Conservation (phyloP, 2,797 vertebrate species). For the Margarornis squamiger region DNA sequence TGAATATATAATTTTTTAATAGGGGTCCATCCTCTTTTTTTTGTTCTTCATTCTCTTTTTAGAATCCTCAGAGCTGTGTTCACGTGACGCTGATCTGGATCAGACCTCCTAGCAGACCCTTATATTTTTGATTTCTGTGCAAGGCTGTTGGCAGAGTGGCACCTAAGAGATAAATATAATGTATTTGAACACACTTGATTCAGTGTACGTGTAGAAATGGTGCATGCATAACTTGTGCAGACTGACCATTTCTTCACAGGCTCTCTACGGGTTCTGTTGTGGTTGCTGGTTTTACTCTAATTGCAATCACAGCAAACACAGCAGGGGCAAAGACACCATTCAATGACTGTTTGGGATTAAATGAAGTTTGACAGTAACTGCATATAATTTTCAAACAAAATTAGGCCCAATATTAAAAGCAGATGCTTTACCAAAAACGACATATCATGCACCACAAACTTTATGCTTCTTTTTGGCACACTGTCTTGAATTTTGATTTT, state of each 20-base stretch:
- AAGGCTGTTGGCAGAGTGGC: not conserved
- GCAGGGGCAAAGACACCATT: not conserved
- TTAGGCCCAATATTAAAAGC: not conserved
- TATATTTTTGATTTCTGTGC: not conserved
- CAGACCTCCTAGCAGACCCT: not conserved
- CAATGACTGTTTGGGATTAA: not conserved
- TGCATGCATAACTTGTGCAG: accelerated
- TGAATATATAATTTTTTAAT: not conserved
- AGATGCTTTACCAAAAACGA: not conserved
- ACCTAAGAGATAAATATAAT: not conserved
- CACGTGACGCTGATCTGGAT: not conserved
- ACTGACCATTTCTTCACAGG: not conserved
- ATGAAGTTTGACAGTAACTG: not conserved
- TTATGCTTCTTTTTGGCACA: not conserved
- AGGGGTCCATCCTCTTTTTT: not conserved
- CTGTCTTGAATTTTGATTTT: not conserved
- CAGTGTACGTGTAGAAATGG: not conserved
- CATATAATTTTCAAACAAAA: not conserved
- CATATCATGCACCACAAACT: not conserved
- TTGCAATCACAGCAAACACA: not conserved
- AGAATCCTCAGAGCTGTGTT: not conserved
- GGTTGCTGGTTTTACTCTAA: not conserved
- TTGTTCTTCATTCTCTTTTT: not conserved
- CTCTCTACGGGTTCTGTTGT: not conserved
- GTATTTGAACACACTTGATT: not conserved